Conservation (phyloP, 2,797 vertebrate species). For the Acridotheres tristis region DNA sequence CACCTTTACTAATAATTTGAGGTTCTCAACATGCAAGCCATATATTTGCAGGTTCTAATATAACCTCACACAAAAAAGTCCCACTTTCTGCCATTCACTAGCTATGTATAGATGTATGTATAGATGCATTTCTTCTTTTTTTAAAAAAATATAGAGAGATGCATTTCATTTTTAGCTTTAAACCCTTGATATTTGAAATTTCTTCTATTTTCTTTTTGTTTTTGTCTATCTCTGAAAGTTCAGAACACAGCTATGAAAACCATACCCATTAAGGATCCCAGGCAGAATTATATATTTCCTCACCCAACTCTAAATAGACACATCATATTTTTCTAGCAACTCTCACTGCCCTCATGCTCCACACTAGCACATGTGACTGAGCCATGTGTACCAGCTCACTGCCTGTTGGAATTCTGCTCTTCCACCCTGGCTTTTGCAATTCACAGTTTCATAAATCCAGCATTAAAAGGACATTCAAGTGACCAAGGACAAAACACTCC, state of each 20-base stretch:
- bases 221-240: neutral
- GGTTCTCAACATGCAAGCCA: neutral
- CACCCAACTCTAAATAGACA: neutral
- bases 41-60: neutral
- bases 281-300: neutral
- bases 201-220: neutral
- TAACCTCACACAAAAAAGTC: neutral
- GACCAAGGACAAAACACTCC: neutral
- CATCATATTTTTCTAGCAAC: neutral
- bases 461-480: neutral
- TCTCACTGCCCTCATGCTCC: neutral
- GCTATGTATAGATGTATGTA: fast-evolving
- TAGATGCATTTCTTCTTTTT: neutral
- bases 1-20: neutral
- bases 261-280: neutral
- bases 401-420: neutral
- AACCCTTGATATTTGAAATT: neutral
- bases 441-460: neutral
- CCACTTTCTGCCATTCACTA: neutral
- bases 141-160: neutral
- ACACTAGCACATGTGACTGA: fast-evolving
- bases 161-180: neutral
- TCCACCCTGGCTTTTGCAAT: neutral
- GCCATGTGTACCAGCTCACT: neutral
- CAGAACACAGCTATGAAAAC: neutral